Percentiles rank a stretch among this genome's conserved stretches.
Conservation (phyloP, 2,888 invertebrate species). For the Alsophila aescularia region DNA sequence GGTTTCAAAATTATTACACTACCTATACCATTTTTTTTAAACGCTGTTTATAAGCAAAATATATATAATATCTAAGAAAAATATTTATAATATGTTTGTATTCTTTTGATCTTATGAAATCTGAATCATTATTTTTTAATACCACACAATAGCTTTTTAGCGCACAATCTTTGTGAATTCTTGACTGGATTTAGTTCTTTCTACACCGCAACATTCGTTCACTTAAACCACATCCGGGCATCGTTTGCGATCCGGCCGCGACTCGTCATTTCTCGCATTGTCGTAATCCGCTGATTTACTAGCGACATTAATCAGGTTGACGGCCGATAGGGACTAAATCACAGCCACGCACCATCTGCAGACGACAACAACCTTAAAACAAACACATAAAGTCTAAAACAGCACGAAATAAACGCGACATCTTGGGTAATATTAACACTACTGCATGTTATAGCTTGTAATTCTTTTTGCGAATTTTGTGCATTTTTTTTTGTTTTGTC, state of each 20-base stretch:
- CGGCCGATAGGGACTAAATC: slow-evolving; percentile 84
- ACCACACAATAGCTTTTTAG: no score
- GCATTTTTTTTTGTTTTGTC: slow-evolving; percentile 65
- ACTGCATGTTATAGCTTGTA: slow-evolving; percentile 83
- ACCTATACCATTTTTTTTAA: no score
- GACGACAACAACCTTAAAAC: slow-evolving; percentile 53
- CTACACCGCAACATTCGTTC: slow-evolving; percentile 11
- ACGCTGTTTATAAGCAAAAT: no score
- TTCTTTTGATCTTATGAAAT: no score
- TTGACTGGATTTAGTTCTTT: no score
- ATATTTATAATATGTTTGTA: no score
- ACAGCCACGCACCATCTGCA: slow-evolving; percentile 65
- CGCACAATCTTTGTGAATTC: no score
- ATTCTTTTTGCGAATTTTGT: slow-evolving; percentile 81
- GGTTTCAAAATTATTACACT: not conserved
- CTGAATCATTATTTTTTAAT: no score
- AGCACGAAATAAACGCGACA: slow-evolving; percentile 32
- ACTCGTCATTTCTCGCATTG: slow-evolving; percentile 85
- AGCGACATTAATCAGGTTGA: slow-evolving; percentile 84
- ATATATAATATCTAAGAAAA: no score
- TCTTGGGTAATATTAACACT: slow-evolving; percentile 67
- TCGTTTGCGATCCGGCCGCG: slow-evolving; percentile 77
- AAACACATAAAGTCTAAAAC: slow-evolving; percentile 48
- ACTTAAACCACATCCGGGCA: slow-evolving; percentile 51
- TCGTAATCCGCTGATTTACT: slow-evolving; percentile 85